Evolutionary conservation across 1,140 invertebrate species (phyloP), one percentile per base, ranked within the genome.

Genomic region (Drosophila pseudoobscura): DNA sequence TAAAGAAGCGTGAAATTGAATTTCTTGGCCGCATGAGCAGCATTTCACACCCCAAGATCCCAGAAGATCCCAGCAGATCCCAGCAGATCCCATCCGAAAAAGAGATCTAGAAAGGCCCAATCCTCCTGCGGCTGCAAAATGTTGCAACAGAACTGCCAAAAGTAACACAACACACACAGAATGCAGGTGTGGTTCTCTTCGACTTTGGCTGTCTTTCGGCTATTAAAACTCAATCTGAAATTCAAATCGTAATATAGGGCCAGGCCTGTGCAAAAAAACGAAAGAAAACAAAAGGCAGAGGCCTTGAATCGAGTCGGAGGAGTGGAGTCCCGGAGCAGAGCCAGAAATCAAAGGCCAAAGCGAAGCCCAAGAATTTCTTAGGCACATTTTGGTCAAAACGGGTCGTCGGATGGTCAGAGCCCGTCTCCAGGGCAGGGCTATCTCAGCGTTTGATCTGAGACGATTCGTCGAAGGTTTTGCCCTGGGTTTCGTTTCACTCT

Each of bases 151-250:
- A 63, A 31, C 73, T 80, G 80, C 64, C 68, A 77, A 85, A 77
- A 77, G 72, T 63, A 72, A 80, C 77, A 70, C 75, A 31, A 54
- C 31, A 49, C 49, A 65, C 24, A 26, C n/a, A 44, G 8, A 65
- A 78, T 84, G 85, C 85, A 89, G 80, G 85, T 89, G 85, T 89
- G 83, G 82, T 77, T 80, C 31, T 9, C n/a, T 39, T 39, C 2
- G 35, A 4, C 31, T 39, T 11, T 39, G 41, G 22, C 46, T 51
- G 75, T 54, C 59, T 47, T 29, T 53, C 65, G 85, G 85, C 85
- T 85, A 89, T 89, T 89, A 89, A 89, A 89, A 89, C 85, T 80
- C 85, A 89, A 89, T 89, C 85, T 89, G 85, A 89, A 89, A 85
- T 89, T 89, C 85, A 89, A 89, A 89, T 89, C 85, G 87, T 60